Evolutionary conservation across 2,888 invertebrate species (phyloP).

Genomic region (Phanerotoma sp.): DNA sequence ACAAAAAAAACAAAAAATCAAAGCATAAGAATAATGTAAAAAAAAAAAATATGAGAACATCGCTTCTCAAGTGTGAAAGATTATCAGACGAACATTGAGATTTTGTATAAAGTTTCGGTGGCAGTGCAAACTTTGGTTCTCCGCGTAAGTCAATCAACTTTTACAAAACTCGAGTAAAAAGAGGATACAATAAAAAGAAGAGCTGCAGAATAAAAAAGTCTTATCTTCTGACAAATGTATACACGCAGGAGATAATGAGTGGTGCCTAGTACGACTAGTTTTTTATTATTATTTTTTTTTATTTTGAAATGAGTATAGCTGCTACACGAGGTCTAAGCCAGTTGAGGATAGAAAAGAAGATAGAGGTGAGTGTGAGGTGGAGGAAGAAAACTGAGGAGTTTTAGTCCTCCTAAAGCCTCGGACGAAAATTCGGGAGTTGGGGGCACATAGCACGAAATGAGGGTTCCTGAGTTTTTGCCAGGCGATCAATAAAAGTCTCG

Average conservation of each 20-base stretch:
- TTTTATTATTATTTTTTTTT: too few relatives aligned
- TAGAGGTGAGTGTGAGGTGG: slow-evolving; percentile 31
- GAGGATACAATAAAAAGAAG: neutral
- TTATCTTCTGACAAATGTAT: slow-evolving; percentile 9
- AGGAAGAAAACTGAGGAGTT: slow-evolving; percentile 12
- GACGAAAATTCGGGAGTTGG: slow-evolving; percentile 44
- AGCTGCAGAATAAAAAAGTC: slow-evolving; percentile 4
- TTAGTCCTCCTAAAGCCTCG: slow-evolving; percentile 28
- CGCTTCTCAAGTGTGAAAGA: slow-evolving; percentile 50
- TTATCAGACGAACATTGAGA: slow-evolving; percentile 40
- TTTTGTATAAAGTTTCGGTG: slow-evolving; percentile 1
- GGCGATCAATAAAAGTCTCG: slow-evolving; percentile 58
- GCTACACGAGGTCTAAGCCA: slow-evolving; percentile 30
- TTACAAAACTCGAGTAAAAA: neutral
- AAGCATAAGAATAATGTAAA: slow-evolving; percentile 9
- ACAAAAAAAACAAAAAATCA: slow-evolving; percentile 5
- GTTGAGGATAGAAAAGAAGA: slow-evolving; percentile 18
- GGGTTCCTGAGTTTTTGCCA: slow-evolving; percentile 58
- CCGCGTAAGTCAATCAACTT: slow-evolving; percentile 1
- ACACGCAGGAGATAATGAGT: slow-evolving; percentile 23
- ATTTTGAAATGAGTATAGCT: slow-evolving; percentile 19
- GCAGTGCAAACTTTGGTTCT: slow-evolving; percentile 3
- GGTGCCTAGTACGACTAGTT: slow-evolving; percentile 30
- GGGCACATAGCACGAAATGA: slow-evolving; percentile 58
- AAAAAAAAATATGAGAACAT: slow-evolving; percentile 15